phyloP scores from a whole-genome alignment of 2,888 invertebrate species.

The Torymus auratus region DNA sequence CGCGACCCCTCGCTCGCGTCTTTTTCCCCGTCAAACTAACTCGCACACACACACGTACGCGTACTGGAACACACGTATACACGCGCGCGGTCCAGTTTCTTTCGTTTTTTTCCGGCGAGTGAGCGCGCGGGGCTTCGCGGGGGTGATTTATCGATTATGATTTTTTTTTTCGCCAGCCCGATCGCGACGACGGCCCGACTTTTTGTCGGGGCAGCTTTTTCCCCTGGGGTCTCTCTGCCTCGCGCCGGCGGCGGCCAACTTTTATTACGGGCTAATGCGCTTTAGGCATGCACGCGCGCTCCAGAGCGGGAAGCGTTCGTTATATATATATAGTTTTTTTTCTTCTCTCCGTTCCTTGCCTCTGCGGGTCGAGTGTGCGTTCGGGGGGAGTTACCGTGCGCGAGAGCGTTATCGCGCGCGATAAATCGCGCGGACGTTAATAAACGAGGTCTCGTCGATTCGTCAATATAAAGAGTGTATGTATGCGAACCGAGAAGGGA shows the following conservation, averaged over 20 bases:
- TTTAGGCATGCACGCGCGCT: slow-evolving; percentile 28
- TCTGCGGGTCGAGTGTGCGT: no score
- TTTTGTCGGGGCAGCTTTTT: background rate
- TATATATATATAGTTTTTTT: no score
- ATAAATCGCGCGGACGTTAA: slow-evolving; percentile 13
- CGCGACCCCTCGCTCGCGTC: no score
- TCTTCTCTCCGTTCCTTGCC: no score
- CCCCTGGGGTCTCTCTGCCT: background rate
- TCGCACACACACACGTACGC: no score
- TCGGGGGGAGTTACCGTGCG: background rate
- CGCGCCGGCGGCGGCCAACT: background rate
- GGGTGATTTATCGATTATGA: slow-evolving; percentile 52
- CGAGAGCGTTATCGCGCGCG: background rate
- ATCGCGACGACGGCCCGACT: background rate
- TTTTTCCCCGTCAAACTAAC: no score
- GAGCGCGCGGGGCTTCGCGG: background rate
- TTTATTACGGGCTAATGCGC: slow-evolving; percentile 53
- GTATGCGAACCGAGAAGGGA: no score
- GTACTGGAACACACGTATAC: no score
- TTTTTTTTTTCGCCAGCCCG: slow-evolving; percentile 17
- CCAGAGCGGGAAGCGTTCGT: background rate
- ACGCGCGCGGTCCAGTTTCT: slow-evolving; percentile 11
- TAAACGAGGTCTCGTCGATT: slow-evolving; percentile 4
- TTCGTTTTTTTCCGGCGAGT: background rate
- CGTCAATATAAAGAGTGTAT: background rate